Evolutionary conservation across 2,888 invertebrate genomes (phyloP).

Genomic region (Mythimna pallens): DNA sequence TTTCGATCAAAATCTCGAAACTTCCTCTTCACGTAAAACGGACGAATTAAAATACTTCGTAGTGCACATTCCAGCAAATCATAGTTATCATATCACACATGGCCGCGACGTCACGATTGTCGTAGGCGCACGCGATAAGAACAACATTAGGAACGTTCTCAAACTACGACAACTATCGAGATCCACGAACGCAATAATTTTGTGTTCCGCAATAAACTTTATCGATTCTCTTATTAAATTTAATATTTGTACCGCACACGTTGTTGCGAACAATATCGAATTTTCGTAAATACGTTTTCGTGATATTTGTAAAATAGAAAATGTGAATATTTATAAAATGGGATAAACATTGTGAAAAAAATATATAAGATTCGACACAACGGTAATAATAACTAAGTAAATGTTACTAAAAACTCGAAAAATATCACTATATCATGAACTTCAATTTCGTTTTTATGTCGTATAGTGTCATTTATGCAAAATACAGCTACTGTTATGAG

Average conservation of each 20-base stretch:
- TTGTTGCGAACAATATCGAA: constrained; percentile 42
- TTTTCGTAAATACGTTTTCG: constrained; percentile 37
- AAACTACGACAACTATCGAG: constrained; percentile 87
- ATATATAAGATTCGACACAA: neutral
- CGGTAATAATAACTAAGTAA: neutral
- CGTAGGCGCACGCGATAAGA: constrained; percentile 81
- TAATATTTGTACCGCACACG: constrained; percentile 75
- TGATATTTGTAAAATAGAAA: constrained; percentile 10
- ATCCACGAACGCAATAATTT: constrained; percentile 89
- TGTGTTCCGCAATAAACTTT: constrained; percentile 85
- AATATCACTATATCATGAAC: constrained; percentile 43
- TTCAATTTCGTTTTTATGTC: constrained; percentile 42
- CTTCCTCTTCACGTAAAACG: constrained; percentile 52
- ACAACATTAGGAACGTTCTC: constrained; percentile 81
- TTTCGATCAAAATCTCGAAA: constrained; percentile 39
- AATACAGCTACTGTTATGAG: constrained; percentile 36
- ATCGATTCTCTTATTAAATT: constrained; percentile 88
- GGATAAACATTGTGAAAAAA: neutral
- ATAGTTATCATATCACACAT: constrained; percentile 78
- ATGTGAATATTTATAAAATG: neutral
- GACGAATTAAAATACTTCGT: constrained; percentile 67
- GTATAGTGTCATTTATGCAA: constrained; percentile 39
- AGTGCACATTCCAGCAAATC: constrained; percentile 68
- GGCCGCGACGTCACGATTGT: constrained; percentile 85
- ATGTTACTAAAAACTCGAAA: constrained; percentile 3